Evolutionary conservation across 2,797 vertebrate species (phyloP), one percentile per base, ranked within the genome.

Genomic region (Anabas testudineus): DNA sequence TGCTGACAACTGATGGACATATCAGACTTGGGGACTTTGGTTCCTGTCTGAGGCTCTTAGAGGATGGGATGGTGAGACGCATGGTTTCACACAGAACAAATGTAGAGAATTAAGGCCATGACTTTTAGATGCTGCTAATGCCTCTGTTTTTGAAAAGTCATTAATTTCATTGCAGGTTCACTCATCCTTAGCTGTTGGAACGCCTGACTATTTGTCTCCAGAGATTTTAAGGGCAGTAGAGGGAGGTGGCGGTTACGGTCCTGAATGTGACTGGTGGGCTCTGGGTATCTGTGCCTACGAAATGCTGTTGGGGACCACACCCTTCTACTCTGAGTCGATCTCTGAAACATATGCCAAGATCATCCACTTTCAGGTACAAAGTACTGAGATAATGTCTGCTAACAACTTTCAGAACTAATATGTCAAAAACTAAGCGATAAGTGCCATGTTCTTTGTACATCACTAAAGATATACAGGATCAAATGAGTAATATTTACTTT

Each of bases 261-360:
- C 85, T 0, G 95, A 96, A 74, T 96, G 95, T 70, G 96, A 97
- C 88, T 97, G 96, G 96, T 97, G 96, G 96, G 95, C 96, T 0
- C 83, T 96, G 52, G 96, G 96, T 0, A 91, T 96, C 49, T 96
- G 96, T n/a, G 94, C 95, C 42, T 96, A 94, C 3, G 96, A 96
- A 77, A 96, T 97, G 96, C 90, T 96, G 71, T 92, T 95, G 0
- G 96, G 96, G 1, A 94, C 88, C 65, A 94, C 96, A 0, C 96
- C 96, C 5, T 97, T 97, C 88, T 97, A 95, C 2, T 94, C 96
- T 0, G 95, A 96, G 74, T 94, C 95, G 10, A 92, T 95, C 0
- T 90, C 94, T 0, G 94, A 96, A 87, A 97, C 96, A 0, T 96
- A 96, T 0, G 94, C 94, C 67, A 97, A 96, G 87, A 97, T 96